A percentile compares a stretch with the other conserved stretches of the same genome.
Conservation (phyloP, 2,888 invertebrate genomes). For the Xanthostigma xanthostigma region DNA sequence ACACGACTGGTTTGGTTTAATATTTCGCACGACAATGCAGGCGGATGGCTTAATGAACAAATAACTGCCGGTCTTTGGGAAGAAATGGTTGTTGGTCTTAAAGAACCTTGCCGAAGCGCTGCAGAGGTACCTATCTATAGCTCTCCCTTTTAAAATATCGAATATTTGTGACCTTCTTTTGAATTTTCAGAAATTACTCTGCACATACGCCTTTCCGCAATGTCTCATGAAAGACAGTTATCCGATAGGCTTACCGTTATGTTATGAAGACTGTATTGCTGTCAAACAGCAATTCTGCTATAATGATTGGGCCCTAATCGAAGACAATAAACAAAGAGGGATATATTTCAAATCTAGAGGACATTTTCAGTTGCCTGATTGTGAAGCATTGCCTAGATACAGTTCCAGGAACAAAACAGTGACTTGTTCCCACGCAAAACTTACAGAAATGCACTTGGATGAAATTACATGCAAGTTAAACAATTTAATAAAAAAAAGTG, state of each 20-base stretch:
- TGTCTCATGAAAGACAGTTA: slow-evolving; percentile 54
- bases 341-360: slow-evolving; percentile 68
- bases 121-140: slow-evolving; percentile 49
- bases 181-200: slow-evolving; percentile 55
- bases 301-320: slow-evolving; percentile 82
- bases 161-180: slow-evolving; percentile 2
- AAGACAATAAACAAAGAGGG: slow-evolving; percentile 69
- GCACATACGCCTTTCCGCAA: slow-evolving; percentile 84
- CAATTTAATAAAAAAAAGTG: background rate
- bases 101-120: slow-evolving; percentile 70
- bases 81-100: slow-evolving; percentile 64
- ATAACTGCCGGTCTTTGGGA: slow-evolving; percentile 73
- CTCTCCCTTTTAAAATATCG: background rate
- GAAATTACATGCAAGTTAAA: slow-evolving; percentile 59
- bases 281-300: slow-evolving; percentile 83
- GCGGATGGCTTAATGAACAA: slow-evolving; percentile 69
- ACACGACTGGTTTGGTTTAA: slow-evolving; percentile 38
- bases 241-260: slow-evolving; percentile 61
- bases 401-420: slow-evolving; percentile 43
- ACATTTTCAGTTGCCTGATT: slow-evolving; percentile 78
- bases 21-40: slow-evolving; percentile 39
- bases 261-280: slow-evolving; percentile 88
- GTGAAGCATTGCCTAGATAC: slow-evolving; percentile 62
- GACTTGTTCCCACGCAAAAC: slow-evolving; percentile 69
- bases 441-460: slow-evolving; percentile 66